Base-by-base conservation (phyloP, 2,797 vertebrate species). In the Thaleichthys pacificus region DNA sequence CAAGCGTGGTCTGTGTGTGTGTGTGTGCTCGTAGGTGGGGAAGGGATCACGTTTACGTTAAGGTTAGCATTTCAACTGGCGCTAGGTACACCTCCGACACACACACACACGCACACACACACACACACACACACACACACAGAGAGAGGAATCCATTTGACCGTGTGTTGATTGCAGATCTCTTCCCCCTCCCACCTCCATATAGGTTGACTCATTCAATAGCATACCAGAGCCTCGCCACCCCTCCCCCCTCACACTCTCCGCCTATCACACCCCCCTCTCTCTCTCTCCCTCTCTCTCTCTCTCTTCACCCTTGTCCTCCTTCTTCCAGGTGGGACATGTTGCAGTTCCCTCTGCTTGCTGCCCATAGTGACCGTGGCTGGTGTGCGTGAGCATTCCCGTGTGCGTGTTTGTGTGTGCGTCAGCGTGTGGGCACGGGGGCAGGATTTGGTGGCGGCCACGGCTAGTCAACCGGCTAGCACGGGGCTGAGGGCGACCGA, bases 321-420 rank as follows among this genome's bases (percentile, higher is more conserved):
- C 47, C 58, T 69, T 69, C 47, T 56, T 69, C 66, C 54, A 72
- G 62, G 70, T 69, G 61, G 71, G 49, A 69, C 66, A 65, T 63
- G 32, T 51, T 49, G 21, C 57, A 57, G 66, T 60, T 30, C 38
- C 38, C 54, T 28, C 69, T 69, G 60, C 60, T 35, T 58, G 26
- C 35, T 42, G 38, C 26, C 63, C 63, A 21, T 21, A 66, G 63
- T 35, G 35, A 11, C 38, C 4, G 14, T 47, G 5, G 38, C 35
- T 21, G 35, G 38, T 24, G 35, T 60, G 32, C 49, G 61, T 54
- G 61, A 14, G 42, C 42, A 3, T 12, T 47, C 42, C 2, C 42
- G 14, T 67, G 73, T 38, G 11, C 56, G 26, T 69, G 79, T 75
- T 70, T 60, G 21, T 22, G 28, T 32, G 57, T 47, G 51, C 19